A percentile compares a stretch with the other conserved stretches of the same genome.
Conservation (phyloP, 2,888 invertebrate species). For the Leucoptera coffeella region DNA sequence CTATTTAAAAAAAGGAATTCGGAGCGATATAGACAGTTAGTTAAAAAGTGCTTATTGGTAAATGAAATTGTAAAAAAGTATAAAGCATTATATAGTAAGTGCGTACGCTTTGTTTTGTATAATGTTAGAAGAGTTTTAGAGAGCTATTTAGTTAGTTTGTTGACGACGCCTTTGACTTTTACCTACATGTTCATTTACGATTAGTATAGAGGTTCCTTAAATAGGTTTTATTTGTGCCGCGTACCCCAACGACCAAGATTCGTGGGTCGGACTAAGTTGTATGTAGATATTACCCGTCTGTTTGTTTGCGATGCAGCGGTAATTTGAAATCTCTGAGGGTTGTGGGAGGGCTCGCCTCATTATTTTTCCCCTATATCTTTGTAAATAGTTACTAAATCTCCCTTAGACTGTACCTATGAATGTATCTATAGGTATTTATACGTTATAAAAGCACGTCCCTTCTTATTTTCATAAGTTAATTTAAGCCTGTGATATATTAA, state of each 20-base stretch:
- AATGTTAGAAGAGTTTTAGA: too few relatives aligned
- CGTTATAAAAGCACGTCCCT: constrained; percentile 45
- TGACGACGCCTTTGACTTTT: too few relatives aligned
- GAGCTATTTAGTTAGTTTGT: too few relatives aligned
- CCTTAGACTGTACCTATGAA: constrained; percentile 30
- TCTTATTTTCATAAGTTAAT: constrained; percentile 32
- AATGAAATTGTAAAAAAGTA: constrained; percentile 24
- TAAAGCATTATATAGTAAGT: constrained; percentile 20
- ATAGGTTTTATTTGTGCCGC: too few relatives aligned
- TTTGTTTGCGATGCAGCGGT: constrained; percentile 10
- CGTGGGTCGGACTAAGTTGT: too few relatives aligned
- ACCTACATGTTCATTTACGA: too few relatives aligned
- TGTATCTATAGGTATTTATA: constrained; percentile 37
- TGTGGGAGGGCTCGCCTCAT: constrained; percentile 50
- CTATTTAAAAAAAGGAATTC: constrained; percentile 16
- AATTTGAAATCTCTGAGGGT: constrained; percentile 50
- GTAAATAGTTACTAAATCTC: constrained; percentile 52
- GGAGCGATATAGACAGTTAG: constrained; percentile 14
- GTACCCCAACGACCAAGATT: too few relatives aligned
- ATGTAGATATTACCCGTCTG: constrained; percentile 1
- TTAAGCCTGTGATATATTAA: constrained; percentile 52
- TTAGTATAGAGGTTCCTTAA: too few relatives aligned
- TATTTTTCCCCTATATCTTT: constrained; percentile 51
- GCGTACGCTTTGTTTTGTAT: constrained; percentile 36
- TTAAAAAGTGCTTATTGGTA: constrained; percentile 40